Conservation (phyloP, 2,888 invertebrate genomes). For the Chymomyza fuscimana region DNA sequence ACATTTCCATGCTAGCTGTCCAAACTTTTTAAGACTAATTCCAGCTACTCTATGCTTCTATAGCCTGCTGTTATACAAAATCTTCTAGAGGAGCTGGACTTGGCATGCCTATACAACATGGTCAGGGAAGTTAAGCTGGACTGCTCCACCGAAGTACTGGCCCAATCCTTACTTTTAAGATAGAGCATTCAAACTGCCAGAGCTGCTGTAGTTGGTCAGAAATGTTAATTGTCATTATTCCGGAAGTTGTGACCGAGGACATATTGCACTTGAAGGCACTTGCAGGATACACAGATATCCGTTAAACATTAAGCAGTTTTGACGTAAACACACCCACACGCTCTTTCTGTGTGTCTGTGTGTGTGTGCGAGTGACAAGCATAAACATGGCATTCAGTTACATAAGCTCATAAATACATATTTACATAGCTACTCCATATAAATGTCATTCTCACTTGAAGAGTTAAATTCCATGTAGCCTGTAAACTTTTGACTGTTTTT, state of each 20-base stretch:
- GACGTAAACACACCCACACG: no score
- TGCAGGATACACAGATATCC: constrained; percentile 25
- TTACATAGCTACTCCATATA: background rate
- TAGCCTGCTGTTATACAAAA: no score
- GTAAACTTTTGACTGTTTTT: background rate
- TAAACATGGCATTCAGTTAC: background rate
- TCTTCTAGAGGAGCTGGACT: no score
- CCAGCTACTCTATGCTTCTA: no score
- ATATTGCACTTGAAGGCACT: constrained; percentile 47
- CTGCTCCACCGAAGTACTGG: no score
- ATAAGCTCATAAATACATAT: background rate
- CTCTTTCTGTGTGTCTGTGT: background rate
- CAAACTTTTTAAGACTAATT: no score
- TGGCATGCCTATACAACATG: no score
- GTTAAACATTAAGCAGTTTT: background rate
- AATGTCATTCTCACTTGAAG: background rate
- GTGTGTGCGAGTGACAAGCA: background rate
- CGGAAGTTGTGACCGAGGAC: constrained; percentile 1
- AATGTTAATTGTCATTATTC: background rate
- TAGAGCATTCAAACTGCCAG: background rate
- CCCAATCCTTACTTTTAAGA: background rate
- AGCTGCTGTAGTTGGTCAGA: background rate
- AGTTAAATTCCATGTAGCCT: background rate
- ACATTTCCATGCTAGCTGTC: no score
- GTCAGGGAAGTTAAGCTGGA: no score